A percentile compares a stretch with the other conserved stretches of the same genome.
Conservation (phyloP, 2,888 invertebrate species). For the Pristionchus fissidentatus region DNA sequence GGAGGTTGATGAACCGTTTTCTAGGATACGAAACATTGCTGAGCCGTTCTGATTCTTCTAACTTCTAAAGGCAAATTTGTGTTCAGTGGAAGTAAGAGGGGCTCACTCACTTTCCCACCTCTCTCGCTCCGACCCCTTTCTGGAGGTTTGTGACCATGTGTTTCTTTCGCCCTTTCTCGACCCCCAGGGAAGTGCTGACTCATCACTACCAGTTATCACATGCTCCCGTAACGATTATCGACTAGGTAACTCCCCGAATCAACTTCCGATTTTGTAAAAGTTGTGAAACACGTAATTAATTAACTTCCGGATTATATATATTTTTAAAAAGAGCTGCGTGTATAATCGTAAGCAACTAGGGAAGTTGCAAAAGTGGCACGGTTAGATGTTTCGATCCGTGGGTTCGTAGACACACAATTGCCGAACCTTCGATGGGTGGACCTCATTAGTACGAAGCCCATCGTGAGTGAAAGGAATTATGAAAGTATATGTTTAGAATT, state of each 20-base stretch:
- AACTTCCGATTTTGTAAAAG: neutral
- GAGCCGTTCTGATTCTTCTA: neutral
- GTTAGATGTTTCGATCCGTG: no score
- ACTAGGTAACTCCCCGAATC: neutral
- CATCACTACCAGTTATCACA: neutral
- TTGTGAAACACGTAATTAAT: neutral
- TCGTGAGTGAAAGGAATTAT: no score
- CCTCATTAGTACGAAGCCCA: no score
- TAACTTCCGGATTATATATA: neutral
- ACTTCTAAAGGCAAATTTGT: neutral
- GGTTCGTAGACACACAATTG: no score
- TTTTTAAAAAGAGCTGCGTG: neutral
- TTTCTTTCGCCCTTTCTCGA: neutral
- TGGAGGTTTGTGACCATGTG: neutral
- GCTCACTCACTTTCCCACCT: neutral
- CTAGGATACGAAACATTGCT: neutral
- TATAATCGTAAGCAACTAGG: neutral
- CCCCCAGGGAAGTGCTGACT: conserved; percentile 3
- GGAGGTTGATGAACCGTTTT: neutral
- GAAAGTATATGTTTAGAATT: no score
- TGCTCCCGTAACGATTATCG: neutral
- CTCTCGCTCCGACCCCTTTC: neutral
- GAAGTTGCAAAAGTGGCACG: neutral
- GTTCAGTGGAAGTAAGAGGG: neutral
- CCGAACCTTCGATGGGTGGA: no score